Base-by-base conservation (phyloP, 2,797 vertebrate species). In the Emys orbicularis region DNA sequence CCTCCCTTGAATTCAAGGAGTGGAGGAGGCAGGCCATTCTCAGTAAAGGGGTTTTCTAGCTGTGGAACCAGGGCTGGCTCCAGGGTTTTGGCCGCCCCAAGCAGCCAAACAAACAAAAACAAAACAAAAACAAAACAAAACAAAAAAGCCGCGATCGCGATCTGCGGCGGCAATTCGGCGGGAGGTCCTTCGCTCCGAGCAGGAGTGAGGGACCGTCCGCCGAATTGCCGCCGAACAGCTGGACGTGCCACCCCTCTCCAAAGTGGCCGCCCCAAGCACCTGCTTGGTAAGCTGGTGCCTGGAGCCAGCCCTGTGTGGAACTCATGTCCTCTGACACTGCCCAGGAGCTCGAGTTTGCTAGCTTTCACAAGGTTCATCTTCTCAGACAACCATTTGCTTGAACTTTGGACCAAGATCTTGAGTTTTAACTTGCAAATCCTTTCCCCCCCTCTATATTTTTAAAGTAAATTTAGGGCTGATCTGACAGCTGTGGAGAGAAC, bases 361-460 rank as follows among this genome's bases (percentile, higher is more conserved):
- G 86, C 86, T 87, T 92, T 89, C 87, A 84, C 27, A 68, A n/a
- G 2, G 4, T 1, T 90, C 90, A 54, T 29, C 84, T 79, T 83
- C 86, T 29, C 41, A 52, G 56, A 57, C 81, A 92, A 86, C 16
- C 27, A 83, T 77, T 88, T 72, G 21, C 49, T 90, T 87, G 76
- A 84, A 82, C 54, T 90, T 94, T 68, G 29, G 29, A 95, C 84
- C 86, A 95, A 91, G 80, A 88, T 76, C 49, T 79, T 91, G 92
- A 34, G 93, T 87, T 49, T 79, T 93, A 88, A 91, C 82, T 21
- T 92, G 56, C 12, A 92, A 95, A 90, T 85, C 59, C 12, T 18
- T 92, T 88, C 47, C 21, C 87, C 37, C 25, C 21, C 84, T 41
- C 37, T 11, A 10, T 72, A 72, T 37, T 72, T 41, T 72, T 41